These are phyloP conservation scores for Pogoniulus pusillus DNA, from an alignment of 2,797 vertebrate genomes.

Conservation along the genomic window DNA sequence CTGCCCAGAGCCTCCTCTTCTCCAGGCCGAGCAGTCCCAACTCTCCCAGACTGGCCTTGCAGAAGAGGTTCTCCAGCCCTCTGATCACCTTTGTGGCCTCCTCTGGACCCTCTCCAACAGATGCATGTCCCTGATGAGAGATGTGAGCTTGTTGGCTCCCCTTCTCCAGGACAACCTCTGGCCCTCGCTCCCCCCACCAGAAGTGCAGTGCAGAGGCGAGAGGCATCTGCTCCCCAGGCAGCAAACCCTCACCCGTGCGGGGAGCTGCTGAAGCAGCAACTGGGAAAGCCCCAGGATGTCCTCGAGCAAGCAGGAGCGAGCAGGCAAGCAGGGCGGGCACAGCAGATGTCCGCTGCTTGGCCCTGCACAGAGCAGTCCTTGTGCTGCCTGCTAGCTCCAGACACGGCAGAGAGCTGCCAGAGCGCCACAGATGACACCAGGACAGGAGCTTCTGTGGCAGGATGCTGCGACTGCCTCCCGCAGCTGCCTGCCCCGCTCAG, in stretches of 20 bases:
- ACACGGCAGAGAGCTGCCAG: neutral
- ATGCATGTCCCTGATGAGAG: neutral
- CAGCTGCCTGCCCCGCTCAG: conserved; percentile 17
- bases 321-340: neutral
- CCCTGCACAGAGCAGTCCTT: neutral
- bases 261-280: neutral
- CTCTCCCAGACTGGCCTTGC: no score
- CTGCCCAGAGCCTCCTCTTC: no score
- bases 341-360: conserved; percentile 1
- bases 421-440: neutral
- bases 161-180: neutral
- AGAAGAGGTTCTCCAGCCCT: no score
- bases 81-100: no score
- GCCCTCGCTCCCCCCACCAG: rapidly evolving
- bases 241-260: neutral
- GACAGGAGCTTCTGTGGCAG: neutral
- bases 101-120: no score
- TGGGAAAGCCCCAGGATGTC: conserved; percentile 22
- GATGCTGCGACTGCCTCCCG: neutral
- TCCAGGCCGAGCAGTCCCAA: no score
- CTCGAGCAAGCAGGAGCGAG: neutral
- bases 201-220: rapidly evolving
- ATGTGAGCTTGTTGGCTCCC: rapidly evolving
- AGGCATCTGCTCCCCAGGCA: neutral
- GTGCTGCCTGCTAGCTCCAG: neutral